These are phyloP conservation scores for Saccostrea cuccullata DNA, from an alignment of 1,140 invertebrate genomes.

Conservation along the genomic window DNA sequence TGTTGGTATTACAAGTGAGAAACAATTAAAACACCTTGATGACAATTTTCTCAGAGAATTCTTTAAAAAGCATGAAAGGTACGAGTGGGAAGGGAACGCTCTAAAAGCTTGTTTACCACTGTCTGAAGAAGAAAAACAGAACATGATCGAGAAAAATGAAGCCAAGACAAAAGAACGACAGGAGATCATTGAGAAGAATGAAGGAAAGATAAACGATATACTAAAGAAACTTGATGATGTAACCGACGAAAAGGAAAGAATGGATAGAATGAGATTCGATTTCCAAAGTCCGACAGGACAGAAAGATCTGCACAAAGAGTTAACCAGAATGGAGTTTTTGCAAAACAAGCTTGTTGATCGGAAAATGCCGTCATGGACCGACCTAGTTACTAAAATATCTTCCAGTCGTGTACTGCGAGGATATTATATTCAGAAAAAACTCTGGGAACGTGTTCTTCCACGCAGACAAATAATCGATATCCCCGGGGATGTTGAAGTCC, in stretches of 20 bases:
- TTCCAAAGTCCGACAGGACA: neutral
- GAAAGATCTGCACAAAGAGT: neutral
- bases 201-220: neutral
- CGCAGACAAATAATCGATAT: neutral
- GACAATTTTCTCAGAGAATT: neutral
- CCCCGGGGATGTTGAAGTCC: neutral
- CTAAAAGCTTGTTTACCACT: neutral
- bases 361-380: neutral
- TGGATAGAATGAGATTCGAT: neutral
- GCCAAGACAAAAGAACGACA: neutral
- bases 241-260: neutral
- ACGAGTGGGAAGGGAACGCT: neutral
- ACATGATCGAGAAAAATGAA: neutral
- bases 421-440: neutral
- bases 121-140: neutral
- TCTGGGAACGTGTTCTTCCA: neutral
- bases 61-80: neutral
- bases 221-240: neutral
- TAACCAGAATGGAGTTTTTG: neutral
- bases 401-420: neutral
- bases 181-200: neutral
- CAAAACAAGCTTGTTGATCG: neutral
- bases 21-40: neutral
- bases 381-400: neutral
- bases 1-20: neutral